Evolutionary conservation across 2,888 invertebrate species (phyloP), one percentile per base, ranked within the genome.

Genomic region (Pterostichus niger): DNA sequence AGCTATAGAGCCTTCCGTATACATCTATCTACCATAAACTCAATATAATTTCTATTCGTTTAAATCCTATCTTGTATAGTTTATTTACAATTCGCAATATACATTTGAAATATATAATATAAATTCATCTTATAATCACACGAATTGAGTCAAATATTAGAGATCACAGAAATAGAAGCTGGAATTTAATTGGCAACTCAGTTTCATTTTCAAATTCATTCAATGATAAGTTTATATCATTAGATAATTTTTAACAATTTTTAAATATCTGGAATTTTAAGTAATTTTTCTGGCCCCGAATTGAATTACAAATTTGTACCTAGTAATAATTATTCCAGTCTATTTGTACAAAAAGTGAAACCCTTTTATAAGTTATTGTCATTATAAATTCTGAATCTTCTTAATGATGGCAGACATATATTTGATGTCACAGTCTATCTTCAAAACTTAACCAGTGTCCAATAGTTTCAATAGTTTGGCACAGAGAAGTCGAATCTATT

Each of bases 101-200:
- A 89, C 88, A 89, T 89, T 89, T 89, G 88, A 89, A 88, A 89
- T 89, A 88, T 86, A 88, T 87, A 86, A 87, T 82, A 76, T 75
- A 82, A 82, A 83, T 77, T 83, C 59, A 75, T 75, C 52, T 82
- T 77, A 76, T 83, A 64, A 83, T 83, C 83, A 83, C 83, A 83
- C 83, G 77, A 83, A 84, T 86, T 86, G 85, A 84, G 84, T 86
- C 85, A 84, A 85, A 87, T 87, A 85, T 87, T 85, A 88, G 90
- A 90, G 90, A 90, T 90, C 90, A 90, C 90, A 90, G 90, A 89
- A 89, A 89, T 86, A 89, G 89, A 89, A 64, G 89, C 89, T 89
- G 89, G 89, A 89, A 88, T 83, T 77, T 81, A 49, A 71, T 81
- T 82, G 82, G 82, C 82, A 82, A 82, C 75, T 52, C 46, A 71